These are phyloP conservation scores for Brachylomia viminalis DNA, from an alignment of 2,888 invertebrate species.

Conservation along the genomic window DNA sequence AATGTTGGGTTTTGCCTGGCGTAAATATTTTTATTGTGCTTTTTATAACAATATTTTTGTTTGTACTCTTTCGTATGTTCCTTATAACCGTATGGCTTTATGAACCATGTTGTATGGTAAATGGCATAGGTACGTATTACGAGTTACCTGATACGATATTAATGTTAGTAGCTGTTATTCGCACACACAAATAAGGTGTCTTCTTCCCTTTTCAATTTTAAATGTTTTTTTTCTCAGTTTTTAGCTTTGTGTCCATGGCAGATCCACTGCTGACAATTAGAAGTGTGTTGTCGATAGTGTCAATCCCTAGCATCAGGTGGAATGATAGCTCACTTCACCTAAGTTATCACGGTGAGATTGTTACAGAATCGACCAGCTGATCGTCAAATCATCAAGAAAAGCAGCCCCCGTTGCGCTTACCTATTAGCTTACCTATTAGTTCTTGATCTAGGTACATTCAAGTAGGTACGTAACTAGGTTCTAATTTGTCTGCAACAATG, in stretches of 20 bases:
- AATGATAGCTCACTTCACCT: too few species aligned
- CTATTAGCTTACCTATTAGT: neutral
- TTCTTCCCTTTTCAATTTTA: neutral
- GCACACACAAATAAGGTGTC: neutral
- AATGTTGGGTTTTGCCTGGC: slow-evolving; percentile 65
- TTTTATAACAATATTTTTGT: slow-evolving; percentile 63
- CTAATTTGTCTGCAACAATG: neutral
- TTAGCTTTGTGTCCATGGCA: neutral
- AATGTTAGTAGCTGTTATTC: neutral
- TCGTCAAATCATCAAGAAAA: neutral
- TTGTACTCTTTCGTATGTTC: slow-evolving; percentile 43
- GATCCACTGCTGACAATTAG: neutral
- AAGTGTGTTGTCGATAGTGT: too few species aligned
- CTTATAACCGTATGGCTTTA: slow-evolving; percentile 34
- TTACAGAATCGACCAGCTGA: too few species aligned
- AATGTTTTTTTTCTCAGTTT: neutral
- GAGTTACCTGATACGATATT: neutral
- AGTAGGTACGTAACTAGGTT: neutral
- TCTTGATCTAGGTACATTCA: neutral
- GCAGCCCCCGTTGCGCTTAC: neutral
- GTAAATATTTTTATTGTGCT: slow-evolving; percentile 66
- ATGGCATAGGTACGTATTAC: slow-evolving; percentile 3
- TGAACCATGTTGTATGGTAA: slow-evolving; percentile 16
- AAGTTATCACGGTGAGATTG: too few species aligned
- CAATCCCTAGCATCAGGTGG: too few species aligned